Percentiles rank a stretch among this genome's conserved stretches.
Evolutionary conservation across 2,888 invertebrate genomes (phyloP).

Genomic region (Peribatodes rhomboidaria): DNA sequence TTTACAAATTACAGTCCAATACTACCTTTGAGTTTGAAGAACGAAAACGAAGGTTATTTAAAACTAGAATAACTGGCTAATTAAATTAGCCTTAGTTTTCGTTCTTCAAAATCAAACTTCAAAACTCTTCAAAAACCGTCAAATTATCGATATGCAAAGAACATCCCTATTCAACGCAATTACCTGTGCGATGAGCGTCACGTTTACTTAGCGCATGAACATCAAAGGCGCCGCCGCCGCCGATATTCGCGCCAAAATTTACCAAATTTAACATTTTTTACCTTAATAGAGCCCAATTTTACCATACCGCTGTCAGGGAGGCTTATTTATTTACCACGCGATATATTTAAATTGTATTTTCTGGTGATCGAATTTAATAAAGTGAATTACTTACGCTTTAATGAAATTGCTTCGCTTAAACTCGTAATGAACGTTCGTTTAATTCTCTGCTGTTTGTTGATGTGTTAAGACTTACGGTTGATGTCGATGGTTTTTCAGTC

Average conservation of each 20-base stretch:
- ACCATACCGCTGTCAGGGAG: slow-evolving; percentile 41
- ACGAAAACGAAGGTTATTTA: too few relatives aligned
- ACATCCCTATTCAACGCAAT: slow-evolving; percentile 63
- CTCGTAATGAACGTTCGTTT: slow-evolving; percentile 14
- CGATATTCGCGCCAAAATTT: slow-evolving; percentile 70
- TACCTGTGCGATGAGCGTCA: slow-evolving; percentile 67
- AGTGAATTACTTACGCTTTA: slow-evolving; percentile 28
- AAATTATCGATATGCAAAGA: slow-evolving; percentile 26
- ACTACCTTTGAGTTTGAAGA: too few relatives aligned
- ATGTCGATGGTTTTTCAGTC: not conserved
- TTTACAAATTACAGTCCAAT: too few relatives aligned
- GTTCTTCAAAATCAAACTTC: too few relatives aligned
- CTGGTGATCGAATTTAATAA: slow-evolving; percentile 31
- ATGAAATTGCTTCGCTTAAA: slow-evolving; percentile 38
- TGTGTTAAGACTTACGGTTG: too few relatives aligned
- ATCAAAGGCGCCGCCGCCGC: slow-evolving; percentile 68
- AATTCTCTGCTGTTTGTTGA: slow-evolving; percentile 1
- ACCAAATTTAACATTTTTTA: slow-evolving; percentile 35
- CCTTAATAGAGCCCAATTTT: slow-evolving; percentile 63
- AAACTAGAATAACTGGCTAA: too few relatives aligned
- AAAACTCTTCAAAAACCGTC: too few relatives aligned
- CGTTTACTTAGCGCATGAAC: slow-evolving; percentile 77
- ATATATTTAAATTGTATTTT: slow-evolving; percentile 39
- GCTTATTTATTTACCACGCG: slow-evolving; percentile 44
- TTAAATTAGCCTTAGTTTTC: too few relatives aligned